Evolutionary conservation across 2,888 invertebrate genomes (phyloP).

Genomic region (Hymenopus coronatus): DNA sequence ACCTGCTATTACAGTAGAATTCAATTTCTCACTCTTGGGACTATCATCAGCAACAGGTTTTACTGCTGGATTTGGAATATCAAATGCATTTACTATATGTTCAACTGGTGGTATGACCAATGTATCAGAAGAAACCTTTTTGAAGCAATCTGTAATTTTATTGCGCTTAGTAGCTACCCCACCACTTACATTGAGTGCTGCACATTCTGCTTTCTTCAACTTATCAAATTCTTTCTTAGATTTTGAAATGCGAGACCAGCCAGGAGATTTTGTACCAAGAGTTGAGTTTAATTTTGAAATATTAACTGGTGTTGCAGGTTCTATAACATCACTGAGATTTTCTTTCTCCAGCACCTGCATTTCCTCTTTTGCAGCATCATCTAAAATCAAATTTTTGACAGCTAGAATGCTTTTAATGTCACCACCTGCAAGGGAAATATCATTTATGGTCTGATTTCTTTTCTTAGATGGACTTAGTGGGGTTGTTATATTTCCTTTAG

Average conservation of each 20-base stretch:
- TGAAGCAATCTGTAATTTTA: neutral
- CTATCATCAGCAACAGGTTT: neutral
- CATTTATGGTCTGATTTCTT: neutral
- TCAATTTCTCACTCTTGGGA: neutral
- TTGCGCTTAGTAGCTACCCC: neutral
- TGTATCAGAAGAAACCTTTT: neutral
- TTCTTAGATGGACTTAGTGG: conserved; percentile 8
- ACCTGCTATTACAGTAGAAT: neutral
- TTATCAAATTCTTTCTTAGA: conserved; percentile 8
- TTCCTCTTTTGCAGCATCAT: neutral
- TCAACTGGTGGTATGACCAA: neutral
- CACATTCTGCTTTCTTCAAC: neutral
- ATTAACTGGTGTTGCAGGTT: neutral
- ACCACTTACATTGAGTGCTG: conserved; percentile 9
- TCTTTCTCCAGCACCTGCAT: neutral
- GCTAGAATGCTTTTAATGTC: neutral
- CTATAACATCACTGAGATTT: neutral
- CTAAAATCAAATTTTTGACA: neutral
- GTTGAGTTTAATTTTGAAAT: neutral
- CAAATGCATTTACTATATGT: neutral
- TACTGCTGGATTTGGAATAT: neutral
- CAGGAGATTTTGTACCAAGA: neutral
- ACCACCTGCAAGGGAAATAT: neutral
- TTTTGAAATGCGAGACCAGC: conserved; percentile 14
- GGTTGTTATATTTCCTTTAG: neutral